Percentiles rank a stretch among this genome's conserved stretches.
phyloP scores from a whole-genome alignment of 2,888 invertebrate species.

The Archaeoteleia sp. region DNA sequence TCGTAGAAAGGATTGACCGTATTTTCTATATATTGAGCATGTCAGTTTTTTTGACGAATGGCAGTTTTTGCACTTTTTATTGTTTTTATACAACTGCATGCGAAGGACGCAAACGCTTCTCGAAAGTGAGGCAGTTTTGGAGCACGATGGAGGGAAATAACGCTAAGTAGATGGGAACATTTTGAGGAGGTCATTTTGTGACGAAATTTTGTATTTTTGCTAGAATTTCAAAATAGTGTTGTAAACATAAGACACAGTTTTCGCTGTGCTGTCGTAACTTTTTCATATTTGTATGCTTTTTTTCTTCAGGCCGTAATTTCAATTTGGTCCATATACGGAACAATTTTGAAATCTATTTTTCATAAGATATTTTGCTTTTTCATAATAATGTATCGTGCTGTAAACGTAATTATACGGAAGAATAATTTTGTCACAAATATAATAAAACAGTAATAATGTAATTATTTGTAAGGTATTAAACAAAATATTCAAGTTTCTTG shows the following conservation, averaged over 20 bases:
- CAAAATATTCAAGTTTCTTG: too few species aligned
- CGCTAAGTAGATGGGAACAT: constrained; percentile 60
- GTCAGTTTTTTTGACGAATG: constrained; percentile 21
- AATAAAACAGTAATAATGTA: too few species aligned
- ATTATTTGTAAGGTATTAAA: too few species aligned
- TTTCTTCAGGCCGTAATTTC: background rate
- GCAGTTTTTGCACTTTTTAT: constrained; percentile 51
- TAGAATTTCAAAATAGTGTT: constrained; percentile 24
- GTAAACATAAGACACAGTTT: constrained; percentile 27
- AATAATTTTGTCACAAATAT: too few species aligned
- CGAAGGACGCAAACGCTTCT: constrained; percentile 74
- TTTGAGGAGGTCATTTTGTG: constrained; percentile 34
- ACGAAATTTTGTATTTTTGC: constrained; percentile 42
- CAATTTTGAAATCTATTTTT: too few species aligned
- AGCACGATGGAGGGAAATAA: constrained; percentile 73
- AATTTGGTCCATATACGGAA: background rate
- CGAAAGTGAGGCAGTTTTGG: constrained; percentile 74
- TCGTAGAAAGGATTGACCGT: constrained; percentile 1
- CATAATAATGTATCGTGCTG: too few species aligned
- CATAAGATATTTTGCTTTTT: too few species aligned
- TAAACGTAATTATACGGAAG: too few species aligned
- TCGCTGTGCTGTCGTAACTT: constrained; percentile 22
- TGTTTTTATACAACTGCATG: constrained; percentile 53
- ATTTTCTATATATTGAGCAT: constrained; percentile 8
- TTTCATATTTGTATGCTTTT: background rate